Percentiles rank a stretch among this genome's conserved stretches.
phyloP scores from a whole-genome alignment of 2,113 vertebrate species.

The Cercocebus atys region DNA sequence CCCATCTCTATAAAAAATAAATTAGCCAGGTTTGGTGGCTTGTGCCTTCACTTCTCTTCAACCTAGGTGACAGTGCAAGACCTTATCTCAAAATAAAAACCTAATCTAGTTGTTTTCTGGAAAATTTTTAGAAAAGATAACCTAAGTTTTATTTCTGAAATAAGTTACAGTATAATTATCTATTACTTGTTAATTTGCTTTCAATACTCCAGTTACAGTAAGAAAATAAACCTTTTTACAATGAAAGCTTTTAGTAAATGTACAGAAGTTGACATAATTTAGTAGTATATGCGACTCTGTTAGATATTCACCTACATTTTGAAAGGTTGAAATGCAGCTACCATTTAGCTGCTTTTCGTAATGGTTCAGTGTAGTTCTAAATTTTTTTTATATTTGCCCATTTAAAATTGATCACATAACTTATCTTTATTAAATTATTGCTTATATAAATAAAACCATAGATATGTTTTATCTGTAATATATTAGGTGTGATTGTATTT shows the following conservation, averaged over 20 bases:
- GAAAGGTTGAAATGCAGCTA: background rate
- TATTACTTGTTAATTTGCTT: conserved; percentile 33
- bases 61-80: no score
- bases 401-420: background rate
- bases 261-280: conserved; percentile 29
- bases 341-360: background rate
- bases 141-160: conserved; percentile 24
- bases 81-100: no score
- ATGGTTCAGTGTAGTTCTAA: background rate
- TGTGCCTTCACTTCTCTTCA: no score
- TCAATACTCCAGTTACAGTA: background rate
- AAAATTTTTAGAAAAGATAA: conserved; percentile 24
- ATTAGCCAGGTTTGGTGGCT: no score
- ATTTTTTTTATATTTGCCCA: conserved; percentile 26
- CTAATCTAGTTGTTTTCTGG: background rate
- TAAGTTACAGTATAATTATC: background rate
- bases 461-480: background rate
- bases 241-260: background rate
- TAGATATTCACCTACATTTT: background rate
- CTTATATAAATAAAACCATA: background rate
- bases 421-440: conserved; percentile 12
- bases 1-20: no score
- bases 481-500: background rate
- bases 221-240: conserved; percentile 17
- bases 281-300: background rate